Evolutionary conservation across 2,888 invertebrate genomes (phyloP), one percentile per base, ranked within the genome.

Genomic region (Acrobasis suavella): DNA sequence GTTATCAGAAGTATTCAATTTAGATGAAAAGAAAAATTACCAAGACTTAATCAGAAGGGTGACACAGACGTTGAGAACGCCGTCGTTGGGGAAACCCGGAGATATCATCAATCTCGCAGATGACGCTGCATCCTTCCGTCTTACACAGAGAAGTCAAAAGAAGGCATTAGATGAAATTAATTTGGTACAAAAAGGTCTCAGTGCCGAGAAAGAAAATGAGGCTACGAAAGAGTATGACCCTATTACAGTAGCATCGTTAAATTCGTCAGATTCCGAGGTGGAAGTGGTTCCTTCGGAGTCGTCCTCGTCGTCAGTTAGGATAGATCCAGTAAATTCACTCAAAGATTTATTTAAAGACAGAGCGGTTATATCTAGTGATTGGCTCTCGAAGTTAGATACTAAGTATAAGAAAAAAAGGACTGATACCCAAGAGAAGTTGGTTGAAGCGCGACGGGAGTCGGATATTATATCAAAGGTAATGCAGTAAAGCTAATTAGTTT

Each of bases 21-120:
- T 94, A 73, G 93, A 93, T 70, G 94, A 94, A 68, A 94, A 94
- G 73, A 86, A 82, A 72, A 89, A 88, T 72, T 94, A 94, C 70
- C 90, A 91, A 71, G 92, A 93, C 76, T 74, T 94, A 51, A 89
- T 94, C 49, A 87, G 85, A 59, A 83, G 84, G 71, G 87, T 91
- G 7, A 77, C 86, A 0, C 75, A 54, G 8, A 81, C 81, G 9
- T 77, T 81, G 66, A 87, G 81, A 70, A 79, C 86, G 9, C 54
- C 76, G 6, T 59, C 74, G 38, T 66, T 73, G 9, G 69, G 77
- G 0, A 89, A 80, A 69, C 76, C 82, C 9, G n/a, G 73, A 62
- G 85, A 89, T 61, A 76, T 85, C 59, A 77, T 85, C 0, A 86
- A 85, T 73, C 68, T 90, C 65, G 86, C 84, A 1, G 86, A 86